Conservation (phyloP, 2,113 vertebrate genomes). For the Pipa parva region DNA sequence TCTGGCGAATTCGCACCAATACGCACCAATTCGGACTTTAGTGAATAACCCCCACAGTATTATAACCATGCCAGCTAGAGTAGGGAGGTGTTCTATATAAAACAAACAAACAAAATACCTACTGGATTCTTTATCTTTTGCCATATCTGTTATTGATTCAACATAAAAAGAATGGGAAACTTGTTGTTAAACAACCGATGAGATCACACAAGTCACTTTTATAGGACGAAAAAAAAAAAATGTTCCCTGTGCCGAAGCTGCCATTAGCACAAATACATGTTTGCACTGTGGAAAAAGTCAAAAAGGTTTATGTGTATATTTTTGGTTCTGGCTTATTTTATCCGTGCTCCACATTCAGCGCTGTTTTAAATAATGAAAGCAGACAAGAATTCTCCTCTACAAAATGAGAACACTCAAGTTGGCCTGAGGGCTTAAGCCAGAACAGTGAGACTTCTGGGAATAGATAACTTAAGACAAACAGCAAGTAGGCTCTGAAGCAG, state of each 20-base stretch:
- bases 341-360: constrained; percentile 1
- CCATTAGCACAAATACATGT: constrained; percentile 13
- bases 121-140: constrained; percentile 29
- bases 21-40: no score
- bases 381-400: constrained; percentile 9
- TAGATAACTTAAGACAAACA: constrained; percentile 4
- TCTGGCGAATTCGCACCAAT: no score
- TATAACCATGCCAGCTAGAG: no score
- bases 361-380: constrained; percentile 31
- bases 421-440: constrained; percentile 7
- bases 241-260: background rate
- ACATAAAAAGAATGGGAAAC: constrained; percentile 33
- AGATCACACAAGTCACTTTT: constrained; percentile 34
- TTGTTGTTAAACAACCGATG: constrained; percentile 12
- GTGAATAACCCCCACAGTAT: no score
- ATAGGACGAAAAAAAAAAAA: constrained; percentile 6
- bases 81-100: background rate
- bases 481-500: background rate
- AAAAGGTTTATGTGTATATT: constrained; percentile 12
- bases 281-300: constrained; percentile 8
- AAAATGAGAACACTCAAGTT: constrained; percentile 17
- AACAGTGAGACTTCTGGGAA: constrained; percentile 2
- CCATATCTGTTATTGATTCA: constrained; percentile 35
- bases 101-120: no score
- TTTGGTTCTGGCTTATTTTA: constrained; percentile 6